phyloP scores from a whole-genome alignment of 2,113 vertebrate species.

The Dinomys branickii region DNA sequence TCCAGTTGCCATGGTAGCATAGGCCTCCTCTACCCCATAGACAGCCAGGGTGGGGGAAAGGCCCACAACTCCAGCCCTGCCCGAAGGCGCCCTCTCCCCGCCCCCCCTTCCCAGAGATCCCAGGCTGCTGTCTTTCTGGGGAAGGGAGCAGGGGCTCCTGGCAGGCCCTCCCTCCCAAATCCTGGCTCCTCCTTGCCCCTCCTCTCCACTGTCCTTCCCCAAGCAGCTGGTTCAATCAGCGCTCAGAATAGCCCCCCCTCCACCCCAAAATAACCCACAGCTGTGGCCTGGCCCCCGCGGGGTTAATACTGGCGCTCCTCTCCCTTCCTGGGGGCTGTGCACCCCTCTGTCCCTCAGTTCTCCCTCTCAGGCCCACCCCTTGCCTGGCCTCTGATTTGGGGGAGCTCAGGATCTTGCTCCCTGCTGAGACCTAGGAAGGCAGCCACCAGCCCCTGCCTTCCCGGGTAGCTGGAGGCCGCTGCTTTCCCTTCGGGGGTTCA shows the following conservation, averaged over 20 bases:
- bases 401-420: background rate
- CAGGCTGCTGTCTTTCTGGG: background rate
- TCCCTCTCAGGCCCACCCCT: conserved; percentile 68
- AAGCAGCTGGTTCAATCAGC: conserved; percentile 78
- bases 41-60: conserved; percentile 37
- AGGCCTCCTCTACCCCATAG: conserved; percentile 55
- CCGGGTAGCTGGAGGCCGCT: too few species aligned
- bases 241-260: conserved; percentile 77
- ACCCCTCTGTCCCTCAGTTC: conserved; percentile 68
- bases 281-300: conserved; percentile 90
- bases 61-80: background rate
- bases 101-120: background rate
- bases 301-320: conserved; percentile 79
- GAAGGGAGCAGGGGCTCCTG: background rate
- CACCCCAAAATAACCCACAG: conserved; percentile 84
- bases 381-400: conserved; percentile 12
- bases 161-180: conserved; percentile 3
- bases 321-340: conserved; percentile 27
- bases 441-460: too few species aligned
- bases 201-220: conserved; percentile 89
- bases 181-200: conserved; percentile 77
- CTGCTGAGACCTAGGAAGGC: background rate
- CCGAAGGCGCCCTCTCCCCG: background rate
- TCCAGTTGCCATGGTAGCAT: conserved; percentile 78
- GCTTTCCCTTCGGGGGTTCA: background rate